Evolutionary conservation across 2,888 invertebrate genomes (phyloP), one percentile per base, ranked within the genome.

Genomic region (Serrognathus titanus): DNA sequence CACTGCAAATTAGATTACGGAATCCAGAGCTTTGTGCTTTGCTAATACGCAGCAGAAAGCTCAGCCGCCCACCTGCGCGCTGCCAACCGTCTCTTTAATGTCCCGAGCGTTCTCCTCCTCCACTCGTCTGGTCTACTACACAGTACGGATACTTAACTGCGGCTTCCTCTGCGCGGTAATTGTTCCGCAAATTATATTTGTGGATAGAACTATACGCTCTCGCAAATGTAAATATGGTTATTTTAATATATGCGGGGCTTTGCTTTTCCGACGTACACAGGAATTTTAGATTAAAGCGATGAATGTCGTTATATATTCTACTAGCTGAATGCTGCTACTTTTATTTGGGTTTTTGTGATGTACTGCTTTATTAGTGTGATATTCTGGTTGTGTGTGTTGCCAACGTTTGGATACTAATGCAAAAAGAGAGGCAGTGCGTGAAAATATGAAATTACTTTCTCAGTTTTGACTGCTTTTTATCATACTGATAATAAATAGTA

Each of bases 181-280:
- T 76, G 75, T 75, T 74, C 76, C 76, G 72, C 75, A 75, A 76
- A 76, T 76, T 75, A 74, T 75, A 72, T 76, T 75, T 75, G 75
- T 70, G 75, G 75, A 68, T 73, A 71, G 71, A 73, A 75, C 74
- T 75, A 71, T 70, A 69, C 69, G 71, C 72, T 69, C 68, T 70
- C 68, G 63, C 67, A 66, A 70, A 71, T 63, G 71, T 68, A 72
- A 75, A 75, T 74, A 73, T 71, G 70, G 71, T 75, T 72, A 72
- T 72, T 72, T 69, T 71, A 71, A 73, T 72, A 67, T 66, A 69
- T 67, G 66, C 66, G 64, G 59, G 66, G 43, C 64, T 65, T 55
- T 55, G 51, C 54, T 58, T 58, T 47, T 43, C 43, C 43, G 20
- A 16, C 43, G 12, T 50, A 50, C 49, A 37, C 40, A 55, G 49